A percentile compares a stretch with the other conserved stretches of the same genome.
phyloP scores from a whole-genome alignment of 2,113 vertebrate species.

The Opisthocomus hoazin region DNA sequence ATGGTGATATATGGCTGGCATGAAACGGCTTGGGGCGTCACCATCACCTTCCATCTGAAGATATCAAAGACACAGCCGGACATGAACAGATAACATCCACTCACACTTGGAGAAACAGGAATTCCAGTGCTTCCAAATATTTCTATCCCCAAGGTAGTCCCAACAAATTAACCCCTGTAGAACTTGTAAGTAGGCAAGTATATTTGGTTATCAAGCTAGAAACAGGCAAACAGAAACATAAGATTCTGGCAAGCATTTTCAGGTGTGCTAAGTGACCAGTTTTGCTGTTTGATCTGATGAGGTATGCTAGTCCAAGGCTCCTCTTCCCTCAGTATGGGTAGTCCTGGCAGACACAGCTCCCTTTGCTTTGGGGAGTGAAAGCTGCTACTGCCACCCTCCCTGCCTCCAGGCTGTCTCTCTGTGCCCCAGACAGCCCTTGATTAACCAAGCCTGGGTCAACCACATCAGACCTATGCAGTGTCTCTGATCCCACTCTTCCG shows the following conservation, averaged over 20 bases:
- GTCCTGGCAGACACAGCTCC: not conserved
- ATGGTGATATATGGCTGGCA: conserved; percentile 19
- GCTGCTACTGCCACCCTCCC: not conserved
- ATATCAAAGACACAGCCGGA: conserved; percentile 28
- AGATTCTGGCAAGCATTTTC: not conserved
- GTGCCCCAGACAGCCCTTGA: not conserved
- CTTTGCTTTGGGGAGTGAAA: not conserved
- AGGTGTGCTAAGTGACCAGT: not conserved
- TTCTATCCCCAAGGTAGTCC: not conserved
- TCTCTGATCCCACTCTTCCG: not conserved
- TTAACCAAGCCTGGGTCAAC: not conserved
- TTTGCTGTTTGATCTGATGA: not conserved
- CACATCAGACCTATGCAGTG: fast-evolving
- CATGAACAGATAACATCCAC: conserved; percentile 45
- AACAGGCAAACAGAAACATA: not conserved
- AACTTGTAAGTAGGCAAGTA: not conserved
- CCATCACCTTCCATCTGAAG: conserved; percentile 37
- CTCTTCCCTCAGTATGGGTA: not conserved
- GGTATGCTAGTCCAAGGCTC: not conserved
- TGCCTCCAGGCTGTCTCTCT: not conserved
- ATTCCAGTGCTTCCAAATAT: conserved; percentile 40
- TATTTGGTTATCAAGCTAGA: not conserved
- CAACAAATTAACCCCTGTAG: not conserved
- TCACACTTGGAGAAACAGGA: conserved; percentile 26
- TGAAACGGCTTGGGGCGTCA: not conserved